Evolutionary conservation across 2,888 invertebrate species (phyloP).

Genomic region (Pristionchus arcanus): DNA sequence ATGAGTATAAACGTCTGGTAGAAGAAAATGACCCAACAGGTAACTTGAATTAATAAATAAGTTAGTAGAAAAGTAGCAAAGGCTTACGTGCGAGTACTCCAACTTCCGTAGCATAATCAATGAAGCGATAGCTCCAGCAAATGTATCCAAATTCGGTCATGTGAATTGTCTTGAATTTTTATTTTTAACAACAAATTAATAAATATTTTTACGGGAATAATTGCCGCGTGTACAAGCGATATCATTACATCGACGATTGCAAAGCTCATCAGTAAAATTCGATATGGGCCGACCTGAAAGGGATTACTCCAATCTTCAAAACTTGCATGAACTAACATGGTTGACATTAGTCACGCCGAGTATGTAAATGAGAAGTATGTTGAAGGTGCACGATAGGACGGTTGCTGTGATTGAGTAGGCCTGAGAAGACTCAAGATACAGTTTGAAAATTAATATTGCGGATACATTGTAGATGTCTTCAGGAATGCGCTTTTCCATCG

Average conservation of each 20-base stretch:
- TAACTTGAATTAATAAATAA: background rate
- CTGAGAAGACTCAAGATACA: no score
- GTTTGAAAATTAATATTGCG: no score
- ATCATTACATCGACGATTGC: background rate
- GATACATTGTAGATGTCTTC: background rate
- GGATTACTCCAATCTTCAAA: no score
- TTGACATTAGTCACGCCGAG: background rate
- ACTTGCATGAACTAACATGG: no score
- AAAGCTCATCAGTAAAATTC: background rate
- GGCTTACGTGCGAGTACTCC: background rate
- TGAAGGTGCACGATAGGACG: background rate
- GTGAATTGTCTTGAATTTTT: background rate
- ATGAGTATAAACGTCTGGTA: background rate
- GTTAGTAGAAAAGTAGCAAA: no score
- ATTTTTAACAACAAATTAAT: no score
- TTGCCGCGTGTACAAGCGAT: background rate
- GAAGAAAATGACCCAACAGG: background rate
- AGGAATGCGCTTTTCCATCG: background rate
- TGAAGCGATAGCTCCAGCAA: conserved; percentile 2
- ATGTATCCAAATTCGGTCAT: conserved; percentile 13
- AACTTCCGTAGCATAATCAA: background rate
- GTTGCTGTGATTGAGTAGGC: background rate
- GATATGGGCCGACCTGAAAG: background rate
- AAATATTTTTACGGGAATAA: background rate
- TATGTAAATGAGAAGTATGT: background rate